Percentiles rank a stretch among this genome's conserved stretches.
phyloP scores from a whole-genome alignment of 2,888 invertebrate genomes.

The Troglohyphantes excavatus region DNA sequence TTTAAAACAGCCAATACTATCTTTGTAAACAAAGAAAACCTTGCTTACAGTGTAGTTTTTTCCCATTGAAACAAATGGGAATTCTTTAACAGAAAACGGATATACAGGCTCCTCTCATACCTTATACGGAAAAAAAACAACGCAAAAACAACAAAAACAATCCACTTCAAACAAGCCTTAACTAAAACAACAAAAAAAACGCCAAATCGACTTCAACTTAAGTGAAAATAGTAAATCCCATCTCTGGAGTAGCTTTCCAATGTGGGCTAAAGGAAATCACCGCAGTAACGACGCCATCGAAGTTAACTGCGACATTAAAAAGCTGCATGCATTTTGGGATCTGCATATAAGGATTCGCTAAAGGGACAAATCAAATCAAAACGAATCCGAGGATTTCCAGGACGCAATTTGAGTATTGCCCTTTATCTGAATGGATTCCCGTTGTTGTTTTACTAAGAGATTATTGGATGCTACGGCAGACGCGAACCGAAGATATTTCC shows the following conservation, averaged over 20 bases:
- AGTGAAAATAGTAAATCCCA: slow-evolving; percentile 23
- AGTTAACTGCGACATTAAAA: slow-evolving; percentile 54
- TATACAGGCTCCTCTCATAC: not conserved
- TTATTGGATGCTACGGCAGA: slow-evolving; percentile 20
- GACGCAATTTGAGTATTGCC: slow-evolving; percentile 22
- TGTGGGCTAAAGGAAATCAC: slow-evolving; percentile 11
- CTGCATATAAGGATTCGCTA: not conserved
- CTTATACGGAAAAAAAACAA: not conserved
- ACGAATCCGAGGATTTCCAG: not conserved
- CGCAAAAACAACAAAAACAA: not conserved
- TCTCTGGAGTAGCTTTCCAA: slow-evolving; percentile 20
- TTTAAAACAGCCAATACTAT: no score
- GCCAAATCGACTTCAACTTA: slow-evolving; percentile 12
- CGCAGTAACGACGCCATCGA: slow-evolving; percentile 34
- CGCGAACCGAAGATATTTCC: not conserved
- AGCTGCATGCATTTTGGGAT: slow-evolving; percentile 15
- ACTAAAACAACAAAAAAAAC: not conserved
- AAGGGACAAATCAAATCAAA: slow-evolving; percentile 46
- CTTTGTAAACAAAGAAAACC: no score
- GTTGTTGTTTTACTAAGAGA: slow-evolving; percentile 53
- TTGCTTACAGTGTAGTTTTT: no score
- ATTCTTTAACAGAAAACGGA: not conserved
- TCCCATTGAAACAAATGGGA: not conserved
- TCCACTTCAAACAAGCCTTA: not conserved
- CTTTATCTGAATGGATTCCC: slow-evolving; percentile 31